Percentiles rank a stretch among this genome's conserved stretches.
These are phyloP conservation scores for Gasteruption jaculator DNA, from an alignment of 2,888 invertebrate genomes.

Conservation along the genomic window DNA sequence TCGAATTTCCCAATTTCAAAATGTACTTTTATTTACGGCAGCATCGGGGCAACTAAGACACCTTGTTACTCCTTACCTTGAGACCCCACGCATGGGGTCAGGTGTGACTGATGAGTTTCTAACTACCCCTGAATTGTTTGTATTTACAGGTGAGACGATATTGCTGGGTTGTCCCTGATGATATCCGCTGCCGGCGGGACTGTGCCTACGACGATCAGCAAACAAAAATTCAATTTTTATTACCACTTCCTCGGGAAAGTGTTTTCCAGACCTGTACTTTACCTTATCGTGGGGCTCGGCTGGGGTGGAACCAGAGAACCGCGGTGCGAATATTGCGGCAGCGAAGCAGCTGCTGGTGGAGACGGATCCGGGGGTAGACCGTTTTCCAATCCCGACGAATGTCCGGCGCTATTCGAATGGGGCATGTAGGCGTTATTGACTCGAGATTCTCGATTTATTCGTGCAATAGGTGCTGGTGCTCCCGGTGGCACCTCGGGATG, in stretches of 20 bases:
- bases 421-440: conserved; percentile 45
- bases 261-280: conserved; percentile 12
- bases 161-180: conserved; percentile 46
- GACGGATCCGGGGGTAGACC: conserved; percentile 54
- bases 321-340: conserved; percentile 46
- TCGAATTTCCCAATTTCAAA: no score
- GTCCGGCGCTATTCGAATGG: conserved; percentile 43
- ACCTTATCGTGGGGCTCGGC: conserved; percentile 52
- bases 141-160: conserved; percentile 42
- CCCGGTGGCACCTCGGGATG: conserved; percentile 53
- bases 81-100: conserved; percentile 39
- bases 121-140: conserved; percentile 45
- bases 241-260: neutral
- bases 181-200: conserved; percentile 43
- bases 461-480: conserved; percentile 41
- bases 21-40: no score
- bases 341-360: conserved; percentile 43
- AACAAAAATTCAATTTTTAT: conserved; percentile 10
- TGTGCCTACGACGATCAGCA: conserved; percentile 32
- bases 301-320: conserved; percentile 47
- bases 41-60: no score
- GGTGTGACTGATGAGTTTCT: conserved; percentile 49
- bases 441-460: conserved; percentile 41
- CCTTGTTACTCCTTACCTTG: conserved; percentile 37
- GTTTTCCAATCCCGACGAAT: conserved; percentile 51